These are phyloP conservation scores for Parapsyche elsis DNA, from an alignment of 1,140 invertebrate genomes.

Conservation along the genomic window DNA sequence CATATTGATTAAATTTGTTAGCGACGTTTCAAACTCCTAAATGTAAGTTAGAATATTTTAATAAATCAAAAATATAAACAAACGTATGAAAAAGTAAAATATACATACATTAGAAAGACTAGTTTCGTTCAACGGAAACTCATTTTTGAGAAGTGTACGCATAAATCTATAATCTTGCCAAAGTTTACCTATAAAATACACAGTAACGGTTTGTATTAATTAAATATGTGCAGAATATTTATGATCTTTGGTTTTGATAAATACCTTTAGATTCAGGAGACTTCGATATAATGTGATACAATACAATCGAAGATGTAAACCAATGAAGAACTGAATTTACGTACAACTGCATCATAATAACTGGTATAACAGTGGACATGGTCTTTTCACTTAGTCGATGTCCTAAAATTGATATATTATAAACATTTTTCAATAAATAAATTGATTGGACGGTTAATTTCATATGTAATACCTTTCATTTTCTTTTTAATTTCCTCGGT, in stretches of 20 bases:
- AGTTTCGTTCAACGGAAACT: constrained; percentile 67
- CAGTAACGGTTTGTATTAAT: not conserved
- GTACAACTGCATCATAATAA: constrained; percentile 77
- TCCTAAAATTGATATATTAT: constrained; percentile 67
- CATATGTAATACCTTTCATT: constrained; percentile 63
- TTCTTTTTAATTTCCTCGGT: constrained; percentile 61
- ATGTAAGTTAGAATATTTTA: constrained; percentile 56
- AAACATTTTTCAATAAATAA: not conserved
- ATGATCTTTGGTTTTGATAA: no score
- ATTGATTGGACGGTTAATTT: constrained; percentile 45
- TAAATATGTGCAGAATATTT: constrained; percentile 44
- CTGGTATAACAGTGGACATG: constrained; percentile 74
- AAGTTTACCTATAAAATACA: constrained; percentile 62
- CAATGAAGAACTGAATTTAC: constrained; percentile 78
- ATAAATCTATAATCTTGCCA: constrained; percentile 64
- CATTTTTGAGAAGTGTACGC: constrained; percentile 67
- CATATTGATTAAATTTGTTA: constrained; percentile 63
- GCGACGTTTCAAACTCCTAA: constrained; percentile 67
- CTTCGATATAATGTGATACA: constrained; percentile 64
- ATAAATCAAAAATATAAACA: not conserved
- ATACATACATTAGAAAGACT: constrained; percentile 58
- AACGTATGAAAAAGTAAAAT: constrained; percentile 35
- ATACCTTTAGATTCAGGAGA: constrained; percentile 36
- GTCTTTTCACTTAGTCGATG: constrained; percentile 72
- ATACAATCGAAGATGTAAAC: constrained; percentile 71